A percentile compares a stretch with the other conserved stretches of the same genome.
Conservation (phyloP, 2,797 vertebrate genomes). For the Coluber constrictor region DNA sequence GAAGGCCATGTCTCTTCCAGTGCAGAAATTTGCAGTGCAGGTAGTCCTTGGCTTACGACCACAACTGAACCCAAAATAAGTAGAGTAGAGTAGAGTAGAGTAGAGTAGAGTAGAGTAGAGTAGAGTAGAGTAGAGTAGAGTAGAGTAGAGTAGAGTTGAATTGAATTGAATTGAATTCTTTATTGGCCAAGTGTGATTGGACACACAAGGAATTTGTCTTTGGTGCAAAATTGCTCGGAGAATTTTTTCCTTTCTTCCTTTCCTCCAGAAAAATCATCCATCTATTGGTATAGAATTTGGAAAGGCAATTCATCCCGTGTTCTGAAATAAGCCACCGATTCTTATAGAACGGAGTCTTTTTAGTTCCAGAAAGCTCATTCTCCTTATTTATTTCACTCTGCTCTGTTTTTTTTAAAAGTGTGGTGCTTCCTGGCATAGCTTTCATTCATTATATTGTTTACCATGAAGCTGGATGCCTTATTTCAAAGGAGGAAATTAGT, state of each 20-base stretch:
- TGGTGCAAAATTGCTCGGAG: neutral
- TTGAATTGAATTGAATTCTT: too few relatives aligned
- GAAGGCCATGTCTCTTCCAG: neutral
- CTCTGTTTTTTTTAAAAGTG: neutral
- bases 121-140: too few relatives aligned
- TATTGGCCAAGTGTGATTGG: too few relatives aligned
- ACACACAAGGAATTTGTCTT: too few relatives aligned
- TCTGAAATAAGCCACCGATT: neutral
- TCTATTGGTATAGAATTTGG: neutral
- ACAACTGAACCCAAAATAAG: too few relatives aligned
- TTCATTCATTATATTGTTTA: constrained; percentile 6
- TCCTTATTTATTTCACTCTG: neutral
- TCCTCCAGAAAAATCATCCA: neutral
- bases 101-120: too few relatives aligned
- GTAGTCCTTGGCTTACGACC: too few relatives aligned
- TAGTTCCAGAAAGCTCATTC: neutral
- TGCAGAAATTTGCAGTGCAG: neutral
- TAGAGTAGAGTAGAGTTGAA: too few relatives aligned
- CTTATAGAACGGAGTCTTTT: neutral
- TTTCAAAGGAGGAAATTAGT: constrained; percentile 9
- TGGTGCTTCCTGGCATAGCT: neutral
- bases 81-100: too few relatives aligned
- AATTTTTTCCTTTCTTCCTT: neutral
- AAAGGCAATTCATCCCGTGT: neutral
- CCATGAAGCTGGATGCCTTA: neutral